phyloP scores from a whole-genome alignment of 2,797 vertebrate species.

The Betta splendens region DNA sequence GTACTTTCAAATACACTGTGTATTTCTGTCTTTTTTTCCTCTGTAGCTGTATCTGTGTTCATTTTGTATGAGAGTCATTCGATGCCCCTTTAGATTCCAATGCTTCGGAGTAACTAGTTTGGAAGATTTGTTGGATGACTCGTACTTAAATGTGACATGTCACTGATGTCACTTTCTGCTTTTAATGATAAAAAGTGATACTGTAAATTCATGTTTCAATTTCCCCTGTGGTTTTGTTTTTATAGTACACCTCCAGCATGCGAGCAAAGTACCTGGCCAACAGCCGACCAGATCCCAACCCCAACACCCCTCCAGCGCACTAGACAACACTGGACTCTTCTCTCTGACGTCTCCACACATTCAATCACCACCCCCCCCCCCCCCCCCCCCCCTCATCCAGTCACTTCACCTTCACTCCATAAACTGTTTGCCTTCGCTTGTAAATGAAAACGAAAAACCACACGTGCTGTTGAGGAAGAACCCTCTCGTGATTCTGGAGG shows the following conservation, averaged over 20 bases:
- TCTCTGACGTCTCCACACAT: slow-evolving; percentile 24
- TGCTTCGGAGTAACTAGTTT: slow-evolving; percentile 10
- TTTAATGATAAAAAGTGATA: background rate
- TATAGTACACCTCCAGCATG: slow-evolving; percentile 99
- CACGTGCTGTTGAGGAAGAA: slow-evolving; percentile 45
- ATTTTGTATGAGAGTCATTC: slow-evolving; percentile 17
- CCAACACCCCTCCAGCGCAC: slow-evolving; percentile 81
- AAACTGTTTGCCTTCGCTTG: slow-evolving; percentile 17
- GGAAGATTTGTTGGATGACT: slow-evolving; percentile 15
- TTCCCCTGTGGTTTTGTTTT: slow-evolving; percentile 26
- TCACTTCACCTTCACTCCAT: slow-evolving; percentile 39
- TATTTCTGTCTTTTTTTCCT: slow-evolving; percentile 8
- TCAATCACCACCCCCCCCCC: background rate
- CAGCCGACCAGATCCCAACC: slow-evolving; percentile 88
- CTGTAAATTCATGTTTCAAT: background rate
- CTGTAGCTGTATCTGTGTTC: slow-evolving; percentile 34
- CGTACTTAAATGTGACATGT: slow-evolving; percentile 19
- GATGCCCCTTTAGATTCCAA: slow-evolving; percentile 41
- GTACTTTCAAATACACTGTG: background rate
- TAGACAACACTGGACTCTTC: slow-evolving; percentile 66
- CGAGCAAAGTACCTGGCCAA: slow-evolving; percentile 99
- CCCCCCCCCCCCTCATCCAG: slow-evolving; percentile 3
- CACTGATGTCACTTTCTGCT: background rate
- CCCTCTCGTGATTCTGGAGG: slow-evolving; percentile 8
- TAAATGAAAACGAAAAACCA: slow-evolving; percentile 39